Evolutionary conservation across 1,140 invertebrate genomes (phyloP).

Genomic region (Medauroidea extradentata): DNA sequence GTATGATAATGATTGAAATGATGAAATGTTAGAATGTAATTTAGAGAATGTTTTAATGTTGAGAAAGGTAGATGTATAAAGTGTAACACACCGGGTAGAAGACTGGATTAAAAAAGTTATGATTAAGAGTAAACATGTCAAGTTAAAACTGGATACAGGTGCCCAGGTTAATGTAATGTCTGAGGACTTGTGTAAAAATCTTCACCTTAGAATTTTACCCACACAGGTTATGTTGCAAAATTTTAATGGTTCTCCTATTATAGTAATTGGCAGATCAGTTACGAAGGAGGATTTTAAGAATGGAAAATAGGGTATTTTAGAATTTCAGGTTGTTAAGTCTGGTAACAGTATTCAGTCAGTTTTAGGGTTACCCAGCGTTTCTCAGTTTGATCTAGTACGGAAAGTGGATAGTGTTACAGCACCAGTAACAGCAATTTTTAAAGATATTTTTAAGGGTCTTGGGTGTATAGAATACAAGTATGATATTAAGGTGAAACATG

Average conservation of each 20-base stretch:
- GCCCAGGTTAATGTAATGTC: slow-evolving; percentile 3
- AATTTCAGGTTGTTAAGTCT: background rate
- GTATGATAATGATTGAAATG: too few relatives aligned
- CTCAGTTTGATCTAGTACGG: slow-evolving; percentile 4
- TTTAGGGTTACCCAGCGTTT: background rate
- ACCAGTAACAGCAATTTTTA: background rate
- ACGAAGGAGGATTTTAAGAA: background rate
- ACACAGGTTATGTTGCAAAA: slow-evolving; percentile 1
- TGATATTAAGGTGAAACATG: slow-evolving; percentile 21
- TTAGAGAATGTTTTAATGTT: background rate
- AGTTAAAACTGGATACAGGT: slow-evolving; percentile 14
- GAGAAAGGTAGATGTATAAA: background rate
- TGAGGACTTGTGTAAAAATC: background rate
- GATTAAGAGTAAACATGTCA: background rate
- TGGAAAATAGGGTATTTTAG: too few relatives aligned
- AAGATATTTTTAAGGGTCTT: slow-evolving; percentile 16
- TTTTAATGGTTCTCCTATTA: background rate
- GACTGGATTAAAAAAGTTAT: slow-evolving; percentile 16
- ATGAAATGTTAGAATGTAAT: too few relatives aligned
- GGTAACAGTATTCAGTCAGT: background rate
- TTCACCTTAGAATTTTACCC: background rate
- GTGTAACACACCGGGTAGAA: background rate
- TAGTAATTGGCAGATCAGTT: background rate
- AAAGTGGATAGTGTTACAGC: background rate
- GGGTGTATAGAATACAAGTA: slow-evolving; percentile 20